Evolutionary conservation across 2,888 invertebrate species (phyloP), one percentile per base, ranked within the genome.

Genomic region (Acanthosoma haemorrhoidale): DNA sequence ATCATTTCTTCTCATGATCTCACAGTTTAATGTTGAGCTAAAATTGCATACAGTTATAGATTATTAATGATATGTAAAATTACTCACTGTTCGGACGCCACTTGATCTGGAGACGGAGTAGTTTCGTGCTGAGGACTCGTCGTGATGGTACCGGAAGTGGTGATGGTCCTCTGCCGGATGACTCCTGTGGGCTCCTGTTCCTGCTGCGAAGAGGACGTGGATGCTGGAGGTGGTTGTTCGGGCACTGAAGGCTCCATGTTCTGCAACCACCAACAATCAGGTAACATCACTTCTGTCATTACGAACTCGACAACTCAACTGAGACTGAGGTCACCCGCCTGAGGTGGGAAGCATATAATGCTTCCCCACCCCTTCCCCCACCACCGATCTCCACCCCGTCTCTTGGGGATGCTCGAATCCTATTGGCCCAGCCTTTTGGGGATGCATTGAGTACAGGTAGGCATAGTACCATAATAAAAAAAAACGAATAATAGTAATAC

Each of bases 91-190:
- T 61, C 61, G 9, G 29, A 18, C 1, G 13, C 32, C 3, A 34
- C 16, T 3, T 51, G 57, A 9, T 68, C 57, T 1, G 51, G 68
- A 9, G 69, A 68, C 1, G 70, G 71, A 88, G 75, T 86, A 83
- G 76, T 87, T 87, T 73, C 73, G 63, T 68, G 73, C n/a, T 61
- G 75, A 69, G 74, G 74, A n/a, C 69, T 69, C 18, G 72, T 74
- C 32, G 73, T 74, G 41, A 73, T 73, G 15, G 74, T 73, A 0
- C 75, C 75, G 5, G 75, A 73, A 31, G 75, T 75, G 67, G 75
- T 75, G 61, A 75, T 75, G n/a, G 75, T 75, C 36, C 75, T 68
- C 69, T 74, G 75, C 41, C 70, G 41, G 43, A 71, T 74, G 13
- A 73, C 70, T 6, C 58, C 64, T 4, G 70, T 25, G 25, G 61